Conservation (phyloP, 37 sponge, comb jelly and placozoan species). For the Amphimedon queenslandica region DNA sequence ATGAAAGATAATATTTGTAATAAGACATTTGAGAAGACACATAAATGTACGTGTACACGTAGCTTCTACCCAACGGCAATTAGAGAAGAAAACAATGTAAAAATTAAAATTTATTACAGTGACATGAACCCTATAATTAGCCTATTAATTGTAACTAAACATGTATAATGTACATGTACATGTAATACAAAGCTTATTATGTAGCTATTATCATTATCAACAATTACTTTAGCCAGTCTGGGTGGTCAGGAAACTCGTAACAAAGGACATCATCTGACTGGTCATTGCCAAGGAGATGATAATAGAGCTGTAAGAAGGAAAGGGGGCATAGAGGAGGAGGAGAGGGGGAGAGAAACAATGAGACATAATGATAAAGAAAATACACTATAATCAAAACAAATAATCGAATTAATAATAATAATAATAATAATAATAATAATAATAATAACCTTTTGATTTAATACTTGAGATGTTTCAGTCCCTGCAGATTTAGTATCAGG, state of each 20-base stretch:
- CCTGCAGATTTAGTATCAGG: constrained; percentile 63
- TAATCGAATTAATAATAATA: background rate
- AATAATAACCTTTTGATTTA: constrained; percentile 56
- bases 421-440: background rate
- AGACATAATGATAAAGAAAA: background rate
- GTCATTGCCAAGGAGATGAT: constrained; percentile 65
- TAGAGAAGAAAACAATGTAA: too few relatives aligned
- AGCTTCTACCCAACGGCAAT: too few relatives aligned
- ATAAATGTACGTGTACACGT: too few relatives aligned
- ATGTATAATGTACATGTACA: too few relatives aligned
- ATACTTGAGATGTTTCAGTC: constrained; percentile 62
- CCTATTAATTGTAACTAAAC: too few relatives aligned
- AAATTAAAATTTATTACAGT: too few relatives aligned
- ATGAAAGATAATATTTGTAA: background rate
- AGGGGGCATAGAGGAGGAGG: background rate
- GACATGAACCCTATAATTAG: background rate
- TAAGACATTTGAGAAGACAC: too few relatives aligned
- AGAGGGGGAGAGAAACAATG: background rate
- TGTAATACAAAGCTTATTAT: background rate
- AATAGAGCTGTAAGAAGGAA: constrained; percentile 61
- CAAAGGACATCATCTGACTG: constrained; percentile 83
- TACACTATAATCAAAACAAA: background rate
- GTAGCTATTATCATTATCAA: too few relatives aligned
- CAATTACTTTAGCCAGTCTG: constrained; percentile 83
- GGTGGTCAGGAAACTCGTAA: constrained; percentile 75